Conservation (phyloP, 2,888 invertebrate genomes). For the Zelleria hepariella region DNA sequence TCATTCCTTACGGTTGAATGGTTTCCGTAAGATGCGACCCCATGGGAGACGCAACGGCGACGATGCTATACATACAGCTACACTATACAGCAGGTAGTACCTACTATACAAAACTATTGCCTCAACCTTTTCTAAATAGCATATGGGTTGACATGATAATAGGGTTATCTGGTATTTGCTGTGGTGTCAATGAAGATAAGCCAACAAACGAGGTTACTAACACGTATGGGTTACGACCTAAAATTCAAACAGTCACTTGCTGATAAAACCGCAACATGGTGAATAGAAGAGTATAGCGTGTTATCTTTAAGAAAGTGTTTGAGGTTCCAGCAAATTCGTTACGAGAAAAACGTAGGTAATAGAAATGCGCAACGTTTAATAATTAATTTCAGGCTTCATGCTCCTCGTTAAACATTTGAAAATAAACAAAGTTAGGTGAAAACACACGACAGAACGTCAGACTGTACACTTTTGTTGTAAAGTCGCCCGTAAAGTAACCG, state of each 20-base stretch:
- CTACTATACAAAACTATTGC: background rate
- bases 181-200: background rate
- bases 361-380: too few relatives aligned
- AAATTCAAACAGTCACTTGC: too few relatives aligned
- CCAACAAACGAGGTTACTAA: background rate
- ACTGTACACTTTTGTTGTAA: too few relatives aligned
- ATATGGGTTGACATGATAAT: background rate
- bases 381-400: too few relatives aligned
- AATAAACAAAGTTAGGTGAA: too few relatives aligned
- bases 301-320: too few relatives aligned
- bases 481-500: too few relatives aligned
- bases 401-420: too few relatives aligned
- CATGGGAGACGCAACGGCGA: conserved; percentile 26
- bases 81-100: conserved; percentile 31
- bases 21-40: conserved; percentile 39
- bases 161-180: background rate
- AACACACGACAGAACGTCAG: too few relatives aligned
- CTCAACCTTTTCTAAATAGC: background rate
- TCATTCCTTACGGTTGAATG: conserved; percentile 54
- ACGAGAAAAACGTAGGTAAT: too few relatives aligned
- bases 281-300: too few relatives aligned
- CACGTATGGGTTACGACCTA: background rate
- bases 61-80: conserved; percentile 27
- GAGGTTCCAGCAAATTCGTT: too few relatives aligned
- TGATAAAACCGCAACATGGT: background rate